These are phyloP conservation scores for Tachycineta bicolor DNA, from an alignment of 2,113 vertebrate genomes.

Conservation along the genomic window DNA sequence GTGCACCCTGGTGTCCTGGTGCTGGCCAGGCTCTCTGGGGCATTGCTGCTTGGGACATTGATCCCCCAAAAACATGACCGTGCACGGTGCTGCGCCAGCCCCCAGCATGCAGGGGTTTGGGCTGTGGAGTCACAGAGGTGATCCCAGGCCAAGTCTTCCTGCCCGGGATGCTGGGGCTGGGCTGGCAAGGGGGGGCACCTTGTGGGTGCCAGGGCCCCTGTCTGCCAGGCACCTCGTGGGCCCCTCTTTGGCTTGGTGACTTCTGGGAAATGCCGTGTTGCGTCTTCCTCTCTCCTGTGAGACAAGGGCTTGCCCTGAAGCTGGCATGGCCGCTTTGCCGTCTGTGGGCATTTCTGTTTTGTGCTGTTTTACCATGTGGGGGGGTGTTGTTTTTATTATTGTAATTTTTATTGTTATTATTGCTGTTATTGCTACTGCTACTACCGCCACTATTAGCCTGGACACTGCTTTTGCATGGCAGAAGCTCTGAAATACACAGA, in stretches of 20 bases:
- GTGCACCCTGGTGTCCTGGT: too few relatives aligned
- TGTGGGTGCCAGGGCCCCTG: accelerated
- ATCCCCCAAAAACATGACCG: accelerated
- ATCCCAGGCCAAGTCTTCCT: not conserved
- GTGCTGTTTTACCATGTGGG: not conserved
- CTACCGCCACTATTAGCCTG: not conserved
- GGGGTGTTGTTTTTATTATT: not conserved
- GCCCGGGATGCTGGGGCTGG: not conserved
- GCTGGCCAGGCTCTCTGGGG: not conserved
- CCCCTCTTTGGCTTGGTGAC: not conserved
- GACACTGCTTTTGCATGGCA: not conserved
- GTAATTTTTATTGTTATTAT: too few relatives aligned
- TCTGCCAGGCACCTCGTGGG: not conserved
- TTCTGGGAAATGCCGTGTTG: not conserved
- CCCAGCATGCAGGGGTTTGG: not conserved
- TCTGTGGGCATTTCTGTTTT: not conserved
- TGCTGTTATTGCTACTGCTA: not conserved
- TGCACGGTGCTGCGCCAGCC: not conserved
- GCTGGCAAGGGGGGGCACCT: not conserved
- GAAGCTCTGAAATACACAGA: not conserved
- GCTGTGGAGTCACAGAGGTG: not conserved
- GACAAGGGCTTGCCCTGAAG: not conserved
- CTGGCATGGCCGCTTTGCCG: not conserved
- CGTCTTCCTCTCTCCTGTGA: not conserved
- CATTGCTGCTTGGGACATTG: not conserved